Conservation (phyloP, 2,113 vertebrate species). For the Myotis lucifugus region DNA sequence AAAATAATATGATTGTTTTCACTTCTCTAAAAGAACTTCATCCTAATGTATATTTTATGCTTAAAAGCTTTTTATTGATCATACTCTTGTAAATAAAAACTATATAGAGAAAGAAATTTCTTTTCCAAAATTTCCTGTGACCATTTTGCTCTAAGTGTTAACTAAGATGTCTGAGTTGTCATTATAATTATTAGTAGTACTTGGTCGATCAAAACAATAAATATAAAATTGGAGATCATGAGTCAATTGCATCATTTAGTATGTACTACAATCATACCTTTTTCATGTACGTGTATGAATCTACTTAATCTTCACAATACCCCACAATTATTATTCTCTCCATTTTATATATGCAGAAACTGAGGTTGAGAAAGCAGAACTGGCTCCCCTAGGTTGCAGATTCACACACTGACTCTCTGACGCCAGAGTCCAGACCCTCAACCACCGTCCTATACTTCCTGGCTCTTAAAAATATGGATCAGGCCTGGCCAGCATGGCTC, state of each 20-base stretch:
- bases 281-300: background rate
- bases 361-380: background rate
- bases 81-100: conserved; percentile 35
- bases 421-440: background rate
- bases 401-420: background rate
- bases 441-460: background rate
- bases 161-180: background rate
- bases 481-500: too few relatives aligned
- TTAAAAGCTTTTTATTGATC: conserved; percentile 65
- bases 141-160: conserved; percentile 45
- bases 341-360: conserved; percentile 19
- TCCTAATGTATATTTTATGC: conserved; percentile 66
- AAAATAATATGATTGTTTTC: background rate
- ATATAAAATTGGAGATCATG: background rate
- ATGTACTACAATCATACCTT: background rate
- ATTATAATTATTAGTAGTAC: conserved; percentile 22
- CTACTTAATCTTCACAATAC: background rate
- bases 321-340: background rate
- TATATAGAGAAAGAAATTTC: conserved; percentile 19
- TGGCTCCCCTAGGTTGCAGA: background rate
- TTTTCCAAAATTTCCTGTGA: conserved; percentile 20
- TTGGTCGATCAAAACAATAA: conserved; percentile 6
- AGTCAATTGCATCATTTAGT: background rate
- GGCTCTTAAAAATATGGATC: background rate
- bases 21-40: conserved; percentile 49